Evolutionary conservation across 64 coral and sea anemone species (phyloP).

Genomic region (Montipora cactus): DNA sequence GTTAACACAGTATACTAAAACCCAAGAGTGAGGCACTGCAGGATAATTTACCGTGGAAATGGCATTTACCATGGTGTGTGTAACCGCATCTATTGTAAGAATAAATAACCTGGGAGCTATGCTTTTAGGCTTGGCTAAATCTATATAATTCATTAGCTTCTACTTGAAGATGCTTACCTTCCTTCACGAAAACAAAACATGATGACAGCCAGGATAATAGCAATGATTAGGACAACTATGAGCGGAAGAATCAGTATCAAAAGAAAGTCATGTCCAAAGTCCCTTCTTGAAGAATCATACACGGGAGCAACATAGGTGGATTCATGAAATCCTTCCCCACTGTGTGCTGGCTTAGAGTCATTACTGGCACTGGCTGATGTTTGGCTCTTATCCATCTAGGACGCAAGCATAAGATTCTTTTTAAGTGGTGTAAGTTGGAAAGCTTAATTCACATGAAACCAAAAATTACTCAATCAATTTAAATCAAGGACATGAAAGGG

Average conservation of each 20-base stretch:
- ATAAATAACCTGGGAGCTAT: too few species aligned
- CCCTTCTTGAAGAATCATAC: slow-evolving; percentile 65
- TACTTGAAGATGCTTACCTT: slow-evolving; percentile 15
- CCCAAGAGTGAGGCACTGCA: too few species aligned
- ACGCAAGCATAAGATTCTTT: background rate
- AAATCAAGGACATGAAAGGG: too few species aligned
- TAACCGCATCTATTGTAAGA: too few species aligned
- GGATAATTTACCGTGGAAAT: too few species aligned
- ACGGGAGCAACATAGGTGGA: slow-evolving; percentile 72
- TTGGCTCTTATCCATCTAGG: slow-evolving; percentile 59
- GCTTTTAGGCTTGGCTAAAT: too few species aligned
- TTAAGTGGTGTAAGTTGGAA: background rate
- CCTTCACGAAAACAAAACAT: slow-evolving; percentile 89
- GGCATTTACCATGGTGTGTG: too few species aligned
- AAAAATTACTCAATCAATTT: too few species aligned
- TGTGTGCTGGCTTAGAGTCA: background rate
- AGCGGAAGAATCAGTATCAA: slow-evolving; percentile 77
- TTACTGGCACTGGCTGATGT: background rate
- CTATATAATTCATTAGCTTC: too few species aligned
- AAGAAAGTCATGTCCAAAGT: slow-evolving; percentile 80
- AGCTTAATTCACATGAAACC: too few species aligned
- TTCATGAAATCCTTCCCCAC: slow-evolving; percentile 55
- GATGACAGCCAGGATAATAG: slow-evolving; percentile 71
- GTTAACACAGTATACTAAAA: too few species aligned
- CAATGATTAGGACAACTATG: slow-evolving; percentile 68